Base-by-base conservation (phyloP, 2,888 invertebrate species). In the Syritta pipiens region DNA sequence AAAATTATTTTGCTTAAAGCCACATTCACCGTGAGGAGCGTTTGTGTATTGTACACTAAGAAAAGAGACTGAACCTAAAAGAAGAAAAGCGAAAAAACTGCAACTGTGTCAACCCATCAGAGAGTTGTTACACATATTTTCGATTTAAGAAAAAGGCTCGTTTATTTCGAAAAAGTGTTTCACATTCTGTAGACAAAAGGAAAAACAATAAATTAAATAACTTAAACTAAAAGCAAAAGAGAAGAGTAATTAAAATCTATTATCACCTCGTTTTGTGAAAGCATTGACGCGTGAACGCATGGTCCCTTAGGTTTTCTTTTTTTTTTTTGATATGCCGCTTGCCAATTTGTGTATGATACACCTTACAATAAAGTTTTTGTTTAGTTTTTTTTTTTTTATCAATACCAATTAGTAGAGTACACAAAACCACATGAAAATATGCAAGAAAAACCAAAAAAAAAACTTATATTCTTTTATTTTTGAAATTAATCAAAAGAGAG, bases 231-330 rank as follows among this genome's bases (percentile, higher is more conserved):
- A 76, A 62, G 35, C 67, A 72, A 75, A 81, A 68, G 40, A 49
- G 22, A 74, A 59, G 53, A 71, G 60, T 24, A n/a, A 51, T 65
- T 0, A 49, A 71, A 53, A 65, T 37, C 30, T 59, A 71, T 71
- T 71, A 60, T 77, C 77, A 77, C 77, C 77, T 77, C 77, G 65
- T 77, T 77, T 77, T 77, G 77, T 77, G 77, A 77, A 77, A 71
- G 77, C 68, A 65, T 65, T 77, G 71, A 19, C 40, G 30, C 55
- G 65, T 46, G 44, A 55, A 68, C 40, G 49, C 68, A 67, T 67
- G 67, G 75, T 53, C 55, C 55, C 44, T 53, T 57, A 46, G 37
- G 53, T 57, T 46, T 69, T 76, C 57, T 17, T 44, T 62, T 57
- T 55, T 42, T 10, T 35, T 51, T 63, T 63, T 24, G 55, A 49